Evolutionary conservation across 2,888 invertebrate genomes (phyloP).

Genomic region (Aplocera efformata): DNA sequence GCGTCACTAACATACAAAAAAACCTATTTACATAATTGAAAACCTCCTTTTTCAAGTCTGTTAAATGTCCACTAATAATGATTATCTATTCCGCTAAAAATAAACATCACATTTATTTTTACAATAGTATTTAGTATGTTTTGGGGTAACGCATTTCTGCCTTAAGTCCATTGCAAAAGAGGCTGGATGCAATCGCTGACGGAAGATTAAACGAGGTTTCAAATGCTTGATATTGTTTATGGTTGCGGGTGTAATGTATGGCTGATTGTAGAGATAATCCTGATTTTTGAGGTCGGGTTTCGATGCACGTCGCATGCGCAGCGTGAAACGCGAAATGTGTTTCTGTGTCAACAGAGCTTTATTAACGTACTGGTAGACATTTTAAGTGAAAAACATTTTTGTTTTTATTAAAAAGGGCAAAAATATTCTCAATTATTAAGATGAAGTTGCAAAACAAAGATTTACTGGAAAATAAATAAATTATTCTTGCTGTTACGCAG

Average conservation of each 20-base stretch:
- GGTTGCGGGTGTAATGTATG: conserved; percentile 42
- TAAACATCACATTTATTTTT: too few species aligned
- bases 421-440: neutral
- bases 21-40: too few species aligned
- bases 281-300: conserved; percentile 60
- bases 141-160: neutral
- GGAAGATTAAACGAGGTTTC: conserved; percentile 35
- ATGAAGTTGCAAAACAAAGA: too few species aligned
- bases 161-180: neutral
- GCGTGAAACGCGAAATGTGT: conserved; percentile 35
- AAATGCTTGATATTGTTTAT: conserved; percentile 48
- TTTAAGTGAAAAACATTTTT: too few species aligned
- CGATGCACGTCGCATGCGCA: conserved; percentile 42
- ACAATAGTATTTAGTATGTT: too few species aligned
- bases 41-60: too few species aligned
- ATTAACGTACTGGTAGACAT: conserved; percentile 30
- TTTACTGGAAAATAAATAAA: too few species aligned
- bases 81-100: too few species aligned
- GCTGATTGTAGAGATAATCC: conserved; percentile 59
- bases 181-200: conserved; percentile 9
- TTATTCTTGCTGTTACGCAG: too few species aligned
- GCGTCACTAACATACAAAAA: too few species aligned
- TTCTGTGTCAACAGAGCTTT: conserved; percentile 39
- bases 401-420: neutral
- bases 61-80: too few species aligned